Evolutionary conservation across 2,113 vertebrate genomes (phyloP).

Genomic region (Osmerus mordax): DNA sequence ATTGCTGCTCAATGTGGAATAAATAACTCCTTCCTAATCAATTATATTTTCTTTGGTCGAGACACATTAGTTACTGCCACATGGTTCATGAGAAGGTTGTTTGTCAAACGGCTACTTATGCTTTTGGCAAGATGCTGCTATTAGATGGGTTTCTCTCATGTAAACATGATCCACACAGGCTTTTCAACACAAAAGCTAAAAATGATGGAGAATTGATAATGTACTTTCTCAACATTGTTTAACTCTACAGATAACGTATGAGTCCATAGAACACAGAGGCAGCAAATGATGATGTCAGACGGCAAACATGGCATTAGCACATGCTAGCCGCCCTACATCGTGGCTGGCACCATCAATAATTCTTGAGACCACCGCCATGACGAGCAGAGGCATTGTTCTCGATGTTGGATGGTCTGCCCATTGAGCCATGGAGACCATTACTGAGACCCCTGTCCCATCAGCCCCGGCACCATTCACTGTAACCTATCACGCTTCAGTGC

Average conservation of each 20-base stretch:
- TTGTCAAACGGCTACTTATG: slow-evolving; percentile 43
- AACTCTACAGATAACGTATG: neutral
- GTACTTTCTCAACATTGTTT: slow-evolving; percentile 6
- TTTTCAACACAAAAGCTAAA: slow-evolving; percentile 16
- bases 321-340: neutral
- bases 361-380: slow-evolving; percentile 22
- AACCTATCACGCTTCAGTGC: slow-evolving; percentile 45
- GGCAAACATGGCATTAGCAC: slow-evolving; percentile 6
- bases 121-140: slow-evolving; percentile 24
- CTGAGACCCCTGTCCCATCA: slow-evolving; percentile 47
- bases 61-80: slow-evolving; percentile 55
- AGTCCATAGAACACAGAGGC: slow-evolving; percentile 25
- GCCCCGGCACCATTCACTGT: slow-evolving; percentile 38
- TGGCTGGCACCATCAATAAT: slow-evolving; percentile 4
- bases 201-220: slow-evolving; percentile 26
- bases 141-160: slow-evolving; percentile 23
- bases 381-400: slow-evolving; percentile 20
- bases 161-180: slow-evolving; percentile 9
- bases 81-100: slow-evolving; percentile 36
- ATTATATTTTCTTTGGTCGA: slow-evolving; percentile 49
- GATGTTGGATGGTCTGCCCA: slow-evolving; percentile 17
- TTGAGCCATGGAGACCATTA: slow-evolving; percentile 39
- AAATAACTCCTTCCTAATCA: slow-evolving; percentile 56
- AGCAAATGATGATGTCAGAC: slow-evolving; percentile 10
- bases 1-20: slow-evolving; percentile 53